Percentiles rank a stretch among this genome's conserved stretches.
Evolutionary conservation across 2,888 invertebrate genomes (phyloP).

Genomic region (Athrips mouffetella): DNA sequence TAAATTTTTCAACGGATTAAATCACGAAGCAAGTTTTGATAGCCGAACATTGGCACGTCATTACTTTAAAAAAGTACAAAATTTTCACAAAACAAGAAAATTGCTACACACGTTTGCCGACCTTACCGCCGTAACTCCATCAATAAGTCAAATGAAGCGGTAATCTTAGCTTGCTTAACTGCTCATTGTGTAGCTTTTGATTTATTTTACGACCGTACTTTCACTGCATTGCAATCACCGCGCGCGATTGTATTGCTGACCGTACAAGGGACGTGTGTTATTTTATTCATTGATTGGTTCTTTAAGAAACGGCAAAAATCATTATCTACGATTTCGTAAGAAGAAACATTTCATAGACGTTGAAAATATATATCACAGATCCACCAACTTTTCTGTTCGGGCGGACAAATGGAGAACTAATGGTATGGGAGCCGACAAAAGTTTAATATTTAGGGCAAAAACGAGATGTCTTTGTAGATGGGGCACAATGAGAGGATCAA

Average conservation of each 20-base stretch:
- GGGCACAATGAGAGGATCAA: no score
- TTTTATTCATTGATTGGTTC: background rate
- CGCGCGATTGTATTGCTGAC: constrained; percentile 34
- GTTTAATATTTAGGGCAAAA: no score
- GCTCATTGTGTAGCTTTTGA: constrained; percentile 62
- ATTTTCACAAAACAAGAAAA: background rate
- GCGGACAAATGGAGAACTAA: no score
- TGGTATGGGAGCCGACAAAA: no score
- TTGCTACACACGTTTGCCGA: constrained; percentile 32
- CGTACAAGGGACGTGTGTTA: constrained; percentile 14
- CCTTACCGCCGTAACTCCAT: constrained; percentile 37
- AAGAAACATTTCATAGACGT: background rate
- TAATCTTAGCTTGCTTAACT: constrained; percentile 53
- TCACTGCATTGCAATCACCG: constrained; percentile 44
- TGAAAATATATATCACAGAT: no score
- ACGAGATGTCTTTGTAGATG: no score
- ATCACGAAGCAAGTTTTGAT: no score
- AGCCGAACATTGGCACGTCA: no score
- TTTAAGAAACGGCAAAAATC: background rate
- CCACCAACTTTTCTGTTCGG: no score
- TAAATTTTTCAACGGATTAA: no score
- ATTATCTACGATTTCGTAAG: background rate
- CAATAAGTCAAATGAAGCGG: constrained; percentile 61
- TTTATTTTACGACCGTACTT: constrained; percentile 64
- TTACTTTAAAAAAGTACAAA: no score